Evolutionary conservation across 2,888 invertebrate genomes (phyloP).

Genomic region (Agriopis leucophaearia): DNA sequence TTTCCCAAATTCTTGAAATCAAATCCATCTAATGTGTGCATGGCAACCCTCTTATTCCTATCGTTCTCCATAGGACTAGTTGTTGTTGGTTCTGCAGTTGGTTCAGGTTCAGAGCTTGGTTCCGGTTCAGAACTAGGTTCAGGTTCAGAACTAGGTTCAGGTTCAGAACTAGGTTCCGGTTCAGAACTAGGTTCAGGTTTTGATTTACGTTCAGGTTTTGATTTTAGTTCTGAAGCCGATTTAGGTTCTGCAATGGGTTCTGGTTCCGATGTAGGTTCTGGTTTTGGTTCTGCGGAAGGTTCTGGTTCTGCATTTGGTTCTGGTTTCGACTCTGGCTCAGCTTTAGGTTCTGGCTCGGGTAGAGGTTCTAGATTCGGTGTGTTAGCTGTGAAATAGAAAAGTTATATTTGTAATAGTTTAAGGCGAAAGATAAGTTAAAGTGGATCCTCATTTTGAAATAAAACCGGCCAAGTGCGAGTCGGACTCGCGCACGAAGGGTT

Average conservation of each 20-base stretch:
- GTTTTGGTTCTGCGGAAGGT: conserved; percentile 46
- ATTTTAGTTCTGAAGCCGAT: conserved; percentile 53
- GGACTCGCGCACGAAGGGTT: too few species aligned
- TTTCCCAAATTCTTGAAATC: conserved; percentile 81
- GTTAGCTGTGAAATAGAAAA: conserved; percentile 54
- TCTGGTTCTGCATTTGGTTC: conserved; percentile 47
- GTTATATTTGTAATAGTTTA: too few species aligned
- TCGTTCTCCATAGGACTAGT: conserved; percentile 64
- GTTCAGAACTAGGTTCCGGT: conserved; percentile 52
- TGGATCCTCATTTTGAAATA: too few species aligned
- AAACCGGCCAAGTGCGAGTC: too few species aligned
- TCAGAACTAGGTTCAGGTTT: conserved; percentile 10
- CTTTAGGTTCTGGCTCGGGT: conserved; percentile 55
- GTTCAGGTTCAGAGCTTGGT: conserved; percentile 65
- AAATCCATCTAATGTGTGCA: conserved; percentile 77
- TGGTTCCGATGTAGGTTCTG: conserved; percentile 55
- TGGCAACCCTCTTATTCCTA: conserved; percentile 86
- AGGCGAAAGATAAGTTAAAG: too few species aligned
- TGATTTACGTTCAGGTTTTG: conserved; percentile 57
- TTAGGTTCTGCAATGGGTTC: conserved; percentile 59
- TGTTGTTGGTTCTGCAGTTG: conserved; percentile 55
- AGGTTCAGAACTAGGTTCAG: conserved; percentile 64
- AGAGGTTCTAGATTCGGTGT: conserved; percentile 61
- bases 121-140: conserved; percentile 59
- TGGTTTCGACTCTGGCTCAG: conserved; percentile 64